A percentile compares a stretch with the other conserved stretches of the same genome.
Evolutionary conservation across 1,140 invertebrate species (phyloP).

Genomic region (Lanistes nyassanus): DNA sequence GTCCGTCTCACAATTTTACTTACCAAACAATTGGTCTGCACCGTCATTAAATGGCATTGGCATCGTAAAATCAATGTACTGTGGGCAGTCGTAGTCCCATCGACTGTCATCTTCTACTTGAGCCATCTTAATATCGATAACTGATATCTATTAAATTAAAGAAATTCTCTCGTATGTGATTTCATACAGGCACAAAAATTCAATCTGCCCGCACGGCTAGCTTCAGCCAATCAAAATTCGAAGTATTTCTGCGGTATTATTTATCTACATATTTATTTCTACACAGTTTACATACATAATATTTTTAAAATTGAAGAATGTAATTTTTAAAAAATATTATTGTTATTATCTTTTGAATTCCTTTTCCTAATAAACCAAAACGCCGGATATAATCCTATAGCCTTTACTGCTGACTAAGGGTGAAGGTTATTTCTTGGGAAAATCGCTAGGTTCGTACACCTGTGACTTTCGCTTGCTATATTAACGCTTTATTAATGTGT

Average conservation of each 20-base stretch:
- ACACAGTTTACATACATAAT: not conserved
- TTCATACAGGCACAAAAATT: constrained; percentile 32
- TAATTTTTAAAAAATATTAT: not conserved
- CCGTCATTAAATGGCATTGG: constrained; percentile 37
- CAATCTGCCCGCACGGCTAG: constrained; percentile 49
- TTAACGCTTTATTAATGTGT: too few species aligned
- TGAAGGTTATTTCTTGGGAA: too few species aligned
- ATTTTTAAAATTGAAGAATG: not conserved
- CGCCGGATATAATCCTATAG: too few species aligned
- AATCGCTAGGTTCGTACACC: too few species aligned
- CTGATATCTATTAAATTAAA: not conserved
- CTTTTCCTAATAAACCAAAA: too few species aligned
- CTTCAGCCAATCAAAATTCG: constrained; percentile 44
- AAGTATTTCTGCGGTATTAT: constrained; percentile 13
- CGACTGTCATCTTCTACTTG: constrained; percentile 30
- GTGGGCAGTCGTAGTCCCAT: constrained; percentile 59
- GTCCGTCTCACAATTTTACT: constrained; percentile 24
- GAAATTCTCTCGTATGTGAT: constrained; percentile 6
- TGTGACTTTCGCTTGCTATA: too few species aligned
- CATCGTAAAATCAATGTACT: constrained; percentile 59
- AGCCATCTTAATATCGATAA: constrained; percentile 9
- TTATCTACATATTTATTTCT: not conserved
- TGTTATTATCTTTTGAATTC: not conserved
- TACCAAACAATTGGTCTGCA: constrained; percentile 59
- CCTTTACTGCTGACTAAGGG: too few species aligned